A percentile compares a stretch with the other conserved stretches of the same genome.
Conservation (phyloP, 2,797 vertebrate species). For the Falco concolor region DNA sequence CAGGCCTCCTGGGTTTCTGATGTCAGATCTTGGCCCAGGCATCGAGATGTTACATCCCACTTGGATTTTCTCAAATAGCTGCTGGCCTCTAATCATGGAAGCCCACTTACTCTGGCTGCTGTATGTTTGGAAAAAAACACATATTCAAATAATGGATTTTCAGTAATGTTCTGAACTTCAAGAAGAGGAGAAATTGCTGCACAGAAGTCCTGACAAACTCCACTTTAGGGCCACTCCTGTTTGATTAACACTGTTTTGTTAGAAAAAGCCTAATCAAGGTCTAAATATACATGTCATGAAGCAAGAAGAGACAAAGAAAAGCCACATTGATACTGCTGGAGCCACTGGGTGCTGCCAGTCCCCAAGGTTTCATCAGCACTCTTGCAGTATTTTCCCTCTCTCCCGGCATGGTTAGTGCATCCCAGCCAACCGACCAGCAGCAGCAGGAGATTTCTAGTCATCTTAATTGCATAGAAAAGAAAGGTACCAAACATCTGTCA, state of each 20-base stretch:
- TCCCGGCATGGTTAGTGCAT: neutral
- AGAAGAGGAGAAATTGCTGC: neutral
- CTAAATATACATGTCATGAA: neutral
- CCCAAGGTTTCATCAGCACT: neutral
- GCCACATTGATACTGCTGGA: neutral
- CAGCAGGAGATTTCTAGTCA: neutral
- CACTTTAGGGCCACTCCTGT: neutral
- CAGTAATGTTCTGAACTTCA: neutral
- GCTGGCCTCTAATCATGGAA: neutral
- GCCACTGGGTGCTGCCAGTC: neutral
- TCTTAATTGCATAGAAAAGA: neutral
- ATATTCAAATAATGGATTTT: neutral
- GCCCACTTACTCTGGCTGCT: neutral
- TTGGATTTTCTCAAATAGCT: neutral
- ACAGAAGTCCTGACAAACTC: neutral
- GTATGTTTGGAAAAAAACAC: neutral
- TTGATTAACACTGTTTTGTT: neutral
- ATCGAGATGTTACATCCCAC: neutral
- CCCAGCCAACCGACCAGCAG: neutral
- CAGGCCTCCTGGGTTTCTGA: neutral
- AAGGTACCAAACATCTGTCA: neutral
- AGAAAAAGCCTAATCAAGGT: neutral
- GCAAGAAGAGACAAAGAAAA: neutral
- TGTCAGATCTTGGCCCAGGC: neutral
- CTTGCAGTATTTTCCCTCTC: neutral